Conservation (phyloP, 2,113 vertebrate species). For the Eurypyga helias region DNA sequence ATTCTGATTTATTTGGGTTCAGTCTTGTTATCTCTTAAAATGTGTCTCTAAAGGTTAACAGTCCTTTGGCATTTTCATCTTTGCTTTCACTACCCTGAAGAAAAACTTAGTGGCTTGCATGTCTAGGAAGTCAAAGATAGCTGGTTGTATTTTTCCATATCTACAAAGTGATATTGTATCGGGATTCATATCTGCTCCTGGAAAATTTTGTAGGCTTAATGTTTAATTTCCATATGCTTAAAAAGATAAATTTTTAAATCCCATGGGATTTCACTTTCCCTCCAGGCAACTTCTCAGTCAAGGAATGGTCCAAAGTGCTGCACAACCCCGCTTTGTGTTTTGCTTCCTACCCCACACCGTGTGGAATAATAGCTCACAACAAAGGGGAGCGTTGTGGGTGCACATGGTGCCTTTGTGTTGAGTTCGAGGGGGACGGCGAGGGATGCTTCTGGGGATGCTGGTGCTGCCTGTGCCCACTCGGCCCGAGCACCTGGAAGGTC, state of each 20-base stretch:
- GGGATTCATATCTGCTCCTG: conserved; percentile 50
- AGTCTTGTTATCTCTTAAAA: conserved; percentile 40
- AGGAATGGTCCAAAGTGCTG: background rate
- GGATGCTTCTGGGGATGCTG: background rate
- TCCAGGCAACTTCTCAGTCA: background rate
- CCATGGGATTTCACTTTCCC: background rate
- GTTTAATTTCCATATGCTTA: conserved; percentile 54
- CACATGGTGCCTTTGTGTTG: background rate
- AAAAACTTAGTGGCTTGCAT: conserved; percentile 11
- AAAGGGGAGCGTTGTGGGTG: background rate
- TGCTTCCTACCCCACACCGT: conserved; percentile 13
- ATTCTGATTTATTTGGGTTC: conserved; percentile 20
- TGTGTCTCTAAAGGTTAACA: conserved; percentile 57
- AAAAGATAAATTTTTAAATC: conserved; percentile 8
- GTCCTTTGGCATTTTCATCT: conserved; percentile 59
- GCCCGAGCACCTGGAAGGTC: background rate
- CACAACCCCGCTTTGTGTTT: background rate
- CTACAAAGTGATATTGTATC: conserved; percentile 32
- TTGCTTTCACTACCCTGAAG: conserved; percentile 28
- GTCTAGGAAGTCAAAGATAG: conserved; percentile 5
- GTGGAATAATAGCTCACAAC: conserved; percentile 9
- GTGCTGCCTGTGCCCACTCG: background rate
- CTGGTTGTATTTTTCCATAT: conserved; percentile 48
- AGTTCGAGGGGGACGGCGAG: background rate
- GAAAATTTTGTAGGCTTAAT: conserved; percentile 36